phyloP scores from a whole-genome alignment of 2,113 vertebrate genomes.

The Platichthys flesus region DNA sequence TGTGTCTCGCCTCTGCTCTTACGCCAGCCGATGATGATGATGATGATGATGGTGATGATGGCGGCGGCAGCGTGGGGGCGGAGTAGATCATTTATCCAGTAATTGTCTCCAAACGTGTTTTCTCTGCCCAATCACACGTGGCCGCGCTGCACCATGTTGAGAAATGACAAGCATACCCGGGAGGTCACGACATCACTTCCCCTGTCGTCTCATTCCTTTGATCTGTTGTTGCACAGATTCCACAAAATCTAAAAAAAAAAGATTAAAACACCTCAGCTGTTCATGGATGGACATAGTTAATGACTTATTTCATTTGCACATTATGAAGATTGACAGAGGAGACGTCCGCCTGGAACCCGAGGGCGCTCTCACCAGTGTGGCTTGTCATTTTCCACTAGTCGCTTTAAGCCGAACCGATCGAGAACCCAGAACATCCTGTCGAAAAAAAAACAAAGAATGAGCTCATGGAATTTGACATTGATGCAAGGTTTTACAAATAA shows the following conservation, averaged over 20 bases:
- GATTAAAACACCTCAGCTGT: conserved; percentile 25
- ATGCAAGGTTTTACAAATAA: conserved; percentile 89
- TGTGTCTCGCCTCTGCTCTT: no score
- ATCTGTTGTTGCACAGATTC: conserved; percentile 67
- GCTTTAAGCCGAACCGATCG: conserved; percentile 85
- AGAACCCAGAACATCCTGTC: conserved; percentile 79
- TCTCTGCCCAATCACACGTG: conserved; percentile 30
- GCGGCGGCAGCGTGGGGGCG: conserved; percentile 11
- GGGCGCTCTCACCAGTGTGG: conserved; percentile 86
- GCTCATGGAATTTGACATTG: conserved; percentile 89
- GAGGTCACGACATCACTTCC: conserved; percentile 46
- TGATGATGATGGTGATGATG: neutral
- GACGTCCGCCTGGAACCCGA: conserved; percentile 66
- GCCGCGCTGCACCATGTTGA: conserved; percentile 51
- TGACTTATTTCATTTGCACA: conserved; percentile 8
- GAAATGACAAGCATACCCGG: conserved; percentile 68
- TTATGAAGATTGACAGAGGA: conserved; percentile 45
- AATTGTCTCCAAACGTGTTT: conserved; percentile 66
- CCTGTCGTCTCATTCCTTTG: conserved; percentile 15
- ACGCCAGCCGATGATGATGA: neutral
- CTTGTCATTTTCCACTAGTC: conserved; percentile 87
- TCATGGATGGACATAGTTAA: conserved; percentile 32
- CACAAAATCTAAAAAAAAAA: neutral
- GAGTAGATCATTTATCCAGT: conserved; percentile 36
- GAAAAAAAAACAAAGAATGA: conserved; percentile 79